Percentiles rank a stretch among this genome's conserved stretches.
phyloP scores from a whole-genome alignment of 64 coral and sea anemone species.

The Platygyra sinensis region DNA sequence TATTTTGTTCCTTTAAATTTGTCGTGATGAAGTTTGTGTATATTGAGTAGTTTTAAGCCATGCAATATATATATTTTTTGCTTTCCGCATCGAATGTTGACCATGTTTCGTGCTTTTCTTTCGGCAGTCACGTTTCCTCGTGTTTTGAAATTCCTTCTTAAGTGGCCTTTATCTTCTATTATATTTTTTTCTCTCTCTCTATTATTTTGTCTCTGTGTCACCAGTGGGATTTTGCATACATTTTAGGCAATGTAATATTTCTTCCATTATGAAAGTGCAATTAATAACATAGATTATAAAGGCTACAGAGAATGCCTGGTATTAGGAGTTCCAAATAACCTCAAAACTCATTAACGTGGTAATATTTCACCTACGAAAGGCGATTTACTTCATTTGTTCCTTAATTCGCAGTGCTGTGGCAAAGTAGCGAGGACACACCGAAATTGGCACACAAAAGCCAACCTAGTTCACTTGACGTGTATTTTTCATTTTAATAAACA shows the following conservation, averaged over 20 bases:
- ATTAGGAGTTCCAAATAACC: constrained; percentile 76
- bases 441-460: constrained; percentile 57
- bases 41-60: background rate
- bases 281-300: constrained; percentile 89
- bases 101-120: background rate
- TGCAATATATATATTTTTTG: background rate
- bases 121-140: constrained; percentile 14
- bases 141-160: constrained; percentile 48
- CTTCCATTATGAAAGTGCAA: constrained; percentile 79
- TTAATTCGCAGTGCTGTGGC: constrained; percentile 43
- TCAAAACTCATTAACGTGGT: constrained; percentile 77
- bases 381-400: constrained; percentile 52
- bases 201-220: constrained; percentile 38
- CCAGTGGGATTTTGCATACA: constrained; percentile 69
- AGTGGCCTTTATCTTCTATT: constrained; percentile 78
- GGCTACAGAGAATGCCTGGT: constrained; percentile 60
- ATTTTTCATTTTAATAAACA: constrained; percentile 73
- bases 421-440: constrained; percentile 33
- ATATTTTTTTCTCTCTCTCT: constrained; percentile 34
- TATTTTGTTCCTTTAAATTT: constrained; percentile 31
- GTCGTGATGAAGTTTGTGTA: background rate
- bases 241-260: constrained; percentile 87
- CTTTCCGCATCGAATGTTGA: background rate
- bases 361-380: constrained; percentile 46
- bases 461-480: constrained; percentile 34